These are phyloP conservation scores for Eulemur coronatus DNA, from an alignment of 2,797 vertebrate genomes.

Conservation along the genomic window DNA sequence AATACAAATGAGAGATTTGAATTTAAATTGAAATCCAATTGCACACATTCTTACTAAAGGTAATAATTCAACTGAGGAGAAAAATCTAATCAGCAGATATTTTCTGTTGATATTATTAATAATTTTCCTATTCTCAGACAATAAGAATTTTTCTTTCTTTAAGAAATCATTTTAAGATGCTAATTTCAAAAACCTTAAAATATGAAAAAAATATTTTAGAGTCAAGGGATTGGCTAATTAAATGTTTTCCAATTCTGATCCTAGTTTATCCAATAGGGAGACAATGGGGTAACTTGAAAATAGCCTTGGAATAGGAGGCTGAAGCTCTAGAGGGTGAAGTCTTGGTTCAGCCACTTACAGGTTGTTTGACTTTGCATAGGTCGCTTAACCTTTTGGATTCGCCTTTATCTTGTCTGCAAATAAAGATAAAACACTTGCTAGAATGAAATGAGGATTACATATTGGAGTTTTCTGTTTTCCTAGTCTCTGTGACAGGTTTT, in stretches of 20 bases:
- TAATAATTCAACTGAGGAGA: not conserved
- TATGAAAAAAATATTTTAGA: not conserved
- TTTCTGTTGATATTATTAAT: not conserved
- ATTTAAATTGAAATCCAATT: slow-evolving; percentile 11
- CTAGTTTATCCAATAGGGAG: not conserved
- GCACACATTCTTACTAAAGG: not conserved
- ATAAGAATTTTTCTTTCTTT: not conserved
- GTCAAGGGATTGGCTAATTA: not conserved
- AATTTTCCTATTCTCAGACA: not conserved
- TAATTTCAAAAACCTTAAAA: slow-evolving; percentile 7
- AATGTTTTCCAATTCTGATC: not conserved
- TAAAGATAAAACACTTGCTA: not conserved
- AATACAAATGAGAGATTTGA: not conserved
- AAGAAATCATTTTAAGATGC: not conserved
- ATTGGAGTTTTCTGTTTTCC: not conserved
- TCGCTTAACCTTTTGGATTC: not conserved
- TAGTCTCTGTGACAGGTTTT: not conserved
- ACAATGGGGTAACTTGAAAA: not conserved
- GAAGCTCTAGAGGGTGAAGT: not conserved
- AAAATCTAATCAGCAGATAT: not conserved
- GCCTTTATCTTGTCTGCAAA: not conserved
- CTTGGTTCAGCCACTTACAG: not conserved
- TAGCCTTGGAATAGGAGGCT: not conserved
- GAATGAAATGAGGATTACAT: not conserved
- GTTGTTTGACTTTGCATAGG: not conserved